Evolutionary conservation across 2,888 invertebrate species (phyloP).

Genomic region (Palloptera scutellata): DNA sequence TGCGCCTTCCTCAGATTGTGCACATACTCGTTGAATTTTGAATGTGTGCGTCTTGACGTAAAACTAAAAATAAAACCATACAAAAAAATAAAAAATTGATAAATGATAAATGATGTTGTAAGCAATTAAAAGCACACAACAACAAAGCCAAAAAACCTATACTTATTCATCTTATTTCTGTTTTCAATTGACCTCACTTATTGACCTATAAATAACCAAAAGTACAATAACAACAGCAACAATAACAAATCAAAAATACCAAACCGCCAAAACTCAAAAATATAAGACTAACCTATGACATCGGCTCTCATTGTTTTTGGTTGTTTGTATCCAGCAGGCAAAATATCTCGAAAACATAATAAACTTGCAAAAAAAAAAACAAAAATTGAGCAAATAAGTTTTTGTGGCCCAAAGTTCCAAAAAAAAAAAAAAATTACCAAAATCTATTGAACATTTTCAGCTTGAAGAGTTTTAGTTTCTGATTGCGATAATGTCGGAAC

Average conservation of each 20-base stretch:
- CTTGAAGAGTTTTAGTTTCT: not conserved
- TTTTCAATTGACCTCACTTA: slow-evolving; percentile 22
- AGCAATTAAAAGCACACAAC: not conserved
- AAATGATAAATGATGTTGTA: slow-evolving; percentile 5
- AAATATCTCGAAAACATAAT: slow-evolving; percentile 11
- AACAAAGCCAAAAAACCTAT: no score
- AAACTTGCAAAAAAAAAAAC: slow-evolving; percentile 9
- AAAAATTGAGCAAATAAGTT: not conserved
- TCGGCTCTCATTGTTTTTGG: slow-evolving; percentile 16
- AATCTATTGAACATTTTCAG: no score
- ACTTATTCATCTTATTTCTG: not conserved
- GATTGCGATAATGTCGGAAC: not conserved
- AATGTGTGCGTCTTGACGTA: no score
- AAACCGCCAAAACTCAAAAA: not conserved
- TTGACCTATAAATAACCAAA: slow-evolving; percentile 27
- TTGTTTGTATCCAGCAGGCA: not conserved
- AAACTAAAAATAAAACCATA: not conserved
- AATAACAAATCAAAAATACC: slow-evolving; percentile 1
- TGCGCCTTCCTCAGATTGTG: no score
- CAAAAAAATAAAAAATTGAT: not conserved
- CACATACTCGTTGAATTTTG: no score
- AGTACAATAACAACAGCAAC: not conserved
- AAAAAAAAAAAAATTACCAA: slow-evolving; percentile 7
- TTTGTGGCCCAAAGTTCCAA: no score
- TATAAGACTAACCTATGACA: slow-evolving; percentile 36